A percentile compares a stretch with the other conserved stretches of the same genome.
Evolutionary conservation across 2,113 vertebrate genomes (phyloP).

Genomic region (Antechinus stuartii): DNA sequence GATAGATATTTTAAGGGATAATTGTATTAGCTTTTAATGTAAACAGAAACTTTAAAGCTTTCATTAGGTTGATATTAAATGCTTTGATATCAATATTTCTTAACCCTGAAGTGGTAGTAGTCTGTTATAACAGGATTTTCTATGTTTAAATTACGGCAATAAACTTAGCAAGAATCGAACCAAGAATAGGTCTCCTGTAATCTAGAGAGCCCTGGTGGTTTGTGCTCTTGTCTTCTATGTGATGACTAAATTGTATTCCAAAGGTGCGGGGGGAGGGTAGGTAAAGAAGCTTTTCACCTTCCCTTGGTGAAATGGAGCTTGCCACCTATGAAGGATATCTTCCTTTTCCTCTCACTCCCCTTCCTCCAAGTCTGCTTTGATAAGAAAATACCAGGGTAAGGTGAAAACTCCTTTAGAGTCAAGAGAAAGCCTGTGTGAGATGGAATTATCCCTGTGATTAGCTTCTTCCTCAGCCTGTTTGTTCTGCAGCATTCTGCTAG

Average conservation of each 20-base stretch:
- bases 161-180: neutral
- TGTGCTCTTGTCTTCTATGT: neutral
- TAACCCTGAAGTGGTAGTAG: neutral
- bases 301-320: neutral
- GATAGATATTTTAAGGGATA: neutral
- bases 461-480: neutral
- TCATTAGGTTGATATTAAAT: slow-evolving; percentile 21
- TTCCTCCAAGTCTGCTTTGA: neutral
- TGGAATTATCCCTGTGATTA: neutral
- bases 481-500: neutral
- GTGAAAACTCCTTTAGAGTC: neutral
- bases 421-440: neutral
- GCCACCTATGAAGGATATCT: neutral
- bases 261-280: neutral
- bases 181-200: neutral
- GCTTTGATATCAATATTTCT: neutral
- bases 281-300: neutral
- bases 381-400: slow-evolving; percentile 11
- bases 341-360: neutral
- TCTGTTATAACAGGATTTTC: slow-evolving; percentile 1
- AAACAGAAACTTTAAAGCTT: neutral
- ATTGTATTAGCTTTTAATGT: neutral
- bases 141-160: neutral
- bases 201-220: neutral
- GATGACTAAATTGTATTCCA: neutral